These are phyloP conservation scores for Luperina nickerlii DNA, from an alignment of 2,888 invertebrate species.

Conservation along the genomic window DNA sequence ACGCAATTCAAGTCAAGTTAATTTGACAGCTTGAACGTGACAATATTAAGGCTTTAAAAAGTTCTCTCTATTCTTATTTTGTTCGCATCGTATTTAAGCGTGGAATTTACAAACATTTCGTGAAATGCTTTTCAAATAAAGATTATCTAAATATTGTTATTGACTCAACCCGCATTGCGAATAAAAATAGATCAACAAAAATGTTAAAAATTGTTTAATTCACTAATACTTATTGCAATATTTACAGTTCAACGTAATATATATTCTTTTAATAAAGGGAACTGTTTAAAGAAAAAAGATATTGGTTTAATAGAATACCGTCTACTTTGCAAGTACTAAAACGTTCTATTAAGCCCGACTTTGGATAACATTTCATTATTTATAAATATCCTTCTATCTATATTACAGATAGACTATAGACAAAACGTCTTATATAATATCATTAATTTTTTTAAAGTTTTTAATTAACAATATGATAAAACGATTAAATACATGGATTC, in stretches of 20 bases:
- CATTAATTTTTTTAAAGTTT: conserved; percentile 49
- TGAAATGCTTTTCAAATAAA: not conserved
- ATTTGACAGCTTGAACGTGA: not conserved
- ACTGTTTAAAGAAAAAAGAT: conserved; percentile 45
- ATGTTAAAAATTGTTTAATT: conserved; percentile 47
- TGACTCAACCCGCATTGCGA: conserved; percentile 46
- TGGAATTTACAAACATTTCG: not conserved
- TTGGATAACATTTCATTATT: conserved; percentile 60
- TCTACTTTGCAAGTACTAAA: conserved; percentile 64
- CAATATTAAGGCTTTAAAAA: not conserved
- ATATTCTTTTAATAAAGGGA: conserved; percentile 54
- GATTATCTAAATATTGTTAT: conserved; percentile 43
- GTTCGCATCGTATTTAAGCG: not conserved
- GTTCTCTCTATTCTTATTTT: not conserved
- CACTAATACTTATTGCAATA: conserved; percentile 68
- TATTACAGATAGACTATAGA: conserved; percentile 62
- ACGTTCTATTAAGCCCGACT: conserved; percentile 70
- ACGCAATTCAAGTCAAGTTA: not conserved
- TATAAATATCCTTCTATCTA: conserved; percentile 64
- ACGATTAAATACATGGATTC: conserved; percentile 71
- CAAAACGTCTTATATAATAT: conserved; percentile 61
- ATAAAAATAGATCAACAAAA: conserved; percentile 55
- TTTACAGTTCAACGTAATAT: conserved; percentile 66
- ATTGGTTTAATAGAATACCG: conserved; percentile 49
- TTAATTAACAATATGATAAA: conserved; percentile 60